A percentile compares a stretch with the other conserved stretches of the same genome.
These are phyloP conservation scores for Corythornis vintsioides DNA, from an alignment of 2,113 vertebrate species.

Conservation along the genomic window DNA sequence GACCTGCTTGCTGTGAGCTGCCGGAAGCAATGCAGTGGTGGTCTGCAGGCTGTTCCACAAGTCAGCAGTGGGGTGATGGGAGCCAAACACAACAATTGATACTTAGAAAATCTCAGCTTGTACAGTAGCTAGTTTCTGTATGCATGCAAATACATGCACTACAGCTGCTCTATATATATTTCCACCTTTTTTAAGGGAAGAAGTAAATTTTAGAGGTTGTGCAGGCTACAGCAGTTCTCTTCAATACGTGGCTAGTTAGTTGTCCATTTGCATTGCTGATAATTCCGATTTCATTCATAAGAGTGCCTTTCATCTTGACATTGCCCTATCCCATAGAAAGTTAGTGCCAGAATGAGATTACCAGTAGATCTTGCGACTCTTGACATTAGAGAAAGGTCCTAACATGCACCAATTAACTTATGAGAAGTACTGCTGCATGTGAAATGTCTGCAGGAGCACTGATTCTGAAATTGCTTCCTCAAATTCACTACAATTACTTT, in stretches of 20 bases:
- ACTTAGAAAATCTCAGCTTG: background rate
- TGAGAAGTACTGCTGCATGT: background rate
- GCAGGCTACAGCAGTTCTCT: background rate
- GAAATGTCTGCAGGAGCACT: background rate
- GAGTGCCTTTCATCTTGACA: conserved; percentile 42
- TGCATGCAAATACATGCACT: background rate
- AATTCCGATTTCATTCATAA: background rate
- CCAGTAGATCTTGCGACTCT: too few relatives aligned
- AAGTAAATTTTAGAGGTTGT: background rate
- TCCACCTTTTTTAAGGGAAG: background rate
- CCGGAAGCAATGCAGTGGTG: background rate
- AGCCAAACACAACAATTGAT: background rate
- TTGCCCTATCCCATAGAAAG: background rate
- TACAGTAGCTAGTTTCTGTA: background rate
- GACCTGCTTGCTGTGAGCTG: background rate
- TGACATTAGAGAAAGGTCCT: background rate
- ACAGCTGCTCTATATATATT: background rate
- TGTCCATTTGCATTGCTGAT: background rate
- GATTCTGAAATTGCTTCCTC: background rate
- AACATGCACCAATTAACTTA: background rate
- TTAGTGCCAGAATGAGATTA: conserved; percentile 34
- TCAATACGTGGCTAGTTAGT: background rate
- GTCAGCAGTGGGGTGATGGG: background rate
- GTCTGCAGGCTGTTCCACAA: background rate
- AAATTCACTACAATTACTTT: background rate